A percentile compares a stretch with the other conserved stretches of the same genome.
phyloP scores from a whole-genome alignment of 1,140 invertebrate species.

The Drosophila micromelanica region DNA sequence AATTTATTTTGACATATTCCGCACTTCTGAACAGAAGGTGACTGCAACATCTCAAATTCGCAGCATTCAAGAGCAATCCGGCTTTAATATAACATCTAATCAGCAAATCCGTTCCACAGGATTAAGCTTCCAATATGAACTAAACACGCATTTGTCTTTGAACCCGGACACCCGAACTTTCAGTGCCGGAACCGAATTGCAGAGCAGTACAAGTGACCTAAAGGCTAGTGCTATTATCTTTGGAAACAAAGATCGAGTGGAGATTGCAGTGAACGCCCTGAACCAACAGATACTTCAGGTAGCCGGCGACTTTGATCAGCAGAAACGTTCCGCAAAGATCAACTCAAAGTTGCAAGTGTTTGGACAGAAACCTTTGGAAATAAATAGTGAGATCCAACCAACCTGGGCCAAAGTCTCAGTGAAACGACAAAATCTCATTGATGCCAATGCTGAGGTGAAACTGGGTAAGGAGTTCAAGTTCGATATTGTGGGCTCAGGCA shows the following conservation, averaged over 20 bases:
- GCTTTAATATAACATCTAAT: conserved; percentile 62
- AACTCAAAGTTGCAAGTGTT: conserved; percentile 63
- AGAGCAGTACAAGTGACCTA: conserved; percentile 35
- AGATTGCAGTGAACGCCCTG: conserved; percentile 72
- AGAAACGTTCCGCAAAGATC: conserved; percentile 57
- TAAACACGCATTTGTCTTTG: conserved; percentile 47
- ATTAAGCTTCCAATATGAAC: conserved; percentile 63
- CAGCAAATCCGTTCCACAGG: conserved; percentile 61
- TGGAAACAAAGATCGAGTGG: conserved; percentile 52
- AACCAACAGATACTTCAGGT: conserved; percentile 62
- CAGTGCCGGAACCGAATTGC: conserved; percentile 42
- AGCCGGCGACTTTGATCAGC: conserved; percentile 39
- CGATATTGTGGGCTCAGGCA: conserved; percentile 85
- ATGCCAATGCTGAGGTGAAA: conserved; percentile 86
- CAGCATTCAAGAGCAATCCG: conserved; percentile 36
- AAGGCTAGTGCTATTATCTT: conserved; percentile 28
- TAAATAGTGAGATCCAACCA: conserved; percentile 63
- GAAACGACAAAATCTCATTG: conserved; percentile 86
- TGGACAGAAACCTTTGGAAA: conserved; percentile 54
- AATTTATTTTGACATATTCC: conserved; percentile 87
- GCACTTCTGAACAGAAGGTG: conserved; percentile 87
- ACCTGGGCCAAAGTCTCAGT: conserved; percentile 53
- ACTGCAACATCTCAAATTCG: conserved; percentile 63
- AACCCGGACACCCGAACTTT: conserved; percentile 48
- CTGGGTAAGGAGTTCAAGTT: conserved; percentile 88